Conservation (phyloP, 2,797 vertebrate genomes). For the Paguma larvata region DNA sequence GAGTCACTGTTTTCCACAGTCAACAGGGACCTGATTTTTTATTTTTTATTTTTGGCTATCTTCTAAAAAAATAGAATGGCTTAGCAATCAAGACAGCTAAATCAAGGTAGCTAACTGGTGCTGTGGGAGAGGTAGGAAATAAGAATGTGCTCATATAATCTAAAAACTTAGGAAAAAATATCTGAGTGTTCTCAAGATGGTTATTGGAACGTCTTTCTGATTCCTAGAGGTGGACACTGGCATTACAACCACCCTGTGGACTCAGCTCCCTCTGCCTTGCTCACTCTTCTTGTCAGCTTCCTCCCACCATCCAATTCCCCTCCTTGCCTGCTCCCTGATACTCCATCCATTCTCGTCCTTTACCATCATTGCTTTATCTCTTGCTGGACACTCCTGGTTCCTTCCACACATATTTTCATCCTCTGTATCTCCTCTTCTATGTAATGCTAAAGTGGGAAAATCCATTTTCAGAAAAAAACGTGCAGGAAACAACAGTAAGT, state of each 20-base stretch:
- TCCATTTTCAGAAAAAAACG: neutral
- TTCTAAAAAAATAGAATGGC: neutral
- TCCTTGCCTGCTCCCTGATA: fast-evolving
- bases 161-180: neutral
- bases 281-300: no score
- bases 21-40: neutral
- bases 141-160: neutral
- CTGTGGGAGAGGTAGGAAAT: neutral
- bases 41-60: neutral
- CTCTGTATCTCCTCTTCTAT: neutral
- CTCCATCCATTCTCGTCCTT: fast-evolving
- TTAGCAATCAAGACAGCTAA: neutral
- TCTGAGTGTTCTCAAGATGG: neutral
- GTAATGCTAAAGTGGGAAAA: neutral
- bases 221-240: neutral
- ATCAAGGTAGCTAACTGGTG: neutral
- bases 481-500: neutral
- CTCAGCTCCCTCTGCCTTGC: fast-evolving
- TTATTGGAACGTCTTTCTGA: neutral
- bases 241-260: fast-evolving
- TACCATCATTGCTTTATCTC: neutral
- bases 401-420: neutral
- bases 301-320: fast-evolving
- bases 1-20: neutral
- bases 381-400: no score